Percentiles rank a stretch among this genome's conserved stretches.
These are phyloP conservation scores for Lasioglossum oenotherae DNA, from an alignment of 2,888 invertebrate genomes.

Conservation along the genomic window DNA sequence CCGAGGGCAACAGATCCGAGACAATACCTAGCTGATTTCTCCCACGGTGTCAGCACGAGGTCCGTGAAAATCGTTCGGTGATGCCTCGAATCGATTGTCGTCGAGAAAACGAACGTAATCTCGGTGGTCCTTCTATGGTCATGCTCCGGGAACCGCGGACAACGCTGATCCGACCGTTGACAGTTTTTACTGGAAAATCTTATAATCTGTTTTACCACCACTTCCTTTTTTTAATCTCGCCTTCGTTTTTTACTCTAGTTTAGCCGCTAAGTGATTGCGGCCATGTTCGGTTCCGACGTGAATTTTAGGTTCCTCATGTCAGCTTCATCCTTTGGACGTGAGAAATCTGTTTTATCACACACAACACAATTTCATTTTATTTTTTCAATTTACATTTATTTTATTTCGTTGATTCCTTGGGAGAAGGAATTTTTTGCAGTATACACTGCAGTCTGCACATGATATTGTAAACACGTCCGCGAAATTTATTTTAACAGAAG, in stretches of 20 bases:
- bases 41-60: slow-evolving; percentile 78
- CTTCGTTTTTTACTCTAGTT: neutral
- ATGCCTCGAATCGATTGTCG: slow-evolving; percentile 75
- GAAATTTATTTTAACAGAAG: no score
- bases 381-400: neutral
- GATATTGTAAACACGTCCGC: neutral
- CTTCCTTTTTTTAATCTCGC: neutral
- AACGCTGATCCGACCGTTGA: slow-evolving; percentile 31
- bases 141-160: slow-evolving; percentile 66
- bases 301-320: neutral
- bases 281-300: neutral
- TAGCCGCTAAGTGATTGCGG: neutral
- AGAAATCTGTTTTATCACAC: neutral
- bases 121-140: slow-evolving; percentile 76
- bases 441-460: neutral
- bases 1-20: slow-evolving; percentile 36
- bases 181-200: slow-evolving; percentile 4
- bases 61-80: slow-evolving; percentile 76
- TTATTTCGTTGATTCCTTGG: neutral
- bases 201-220: neutral
- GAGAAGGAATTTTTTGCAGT: neutral
- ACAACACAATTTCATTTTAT: no score
- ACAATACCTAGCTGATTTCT: slow-evolving; percentile 69
- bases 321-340: neutral
- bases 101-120: slow-evolving; percentile 67